Base-by-base conservation (phyloP, 1,140 invertebrate species). In the Lepidurus apus region DNA sequence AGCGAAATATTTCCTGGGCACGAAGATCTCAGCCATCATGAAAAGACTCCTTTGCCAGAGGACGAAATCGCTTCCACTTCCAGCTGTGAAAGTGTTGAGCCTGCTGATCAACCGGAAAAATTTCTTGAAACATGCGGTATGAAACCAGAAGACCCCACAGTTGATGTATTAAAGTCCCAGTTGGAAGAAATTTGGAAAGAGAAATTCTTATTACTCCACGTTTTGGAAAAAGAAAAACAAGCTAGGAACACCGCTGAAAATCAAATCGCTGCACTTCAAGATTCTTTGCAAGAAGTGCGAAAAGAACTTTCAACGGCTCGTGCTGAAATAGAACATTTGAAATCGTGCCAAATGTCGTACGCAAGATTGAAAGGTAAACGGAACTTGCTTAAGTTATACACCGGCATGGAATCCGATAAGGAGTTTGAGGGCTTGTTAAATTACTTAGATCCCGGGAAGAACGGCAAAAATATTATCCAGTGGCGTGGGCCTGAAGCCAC, bases 361-460 rank as follows among this genome's bases (percentile, higher is more conserved):
- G 45, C 10, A 47, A 7, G 2, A 47, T 17, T 47, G 45, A 47
- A 47, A 47, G 17, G 0, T 11, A 47, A 47, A 1, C 45, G 45
- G 4, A 11, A 47, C 45, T 47, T 47, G 45, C 45, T 34, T 34
- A 34, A 34, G 34, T 34, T 34, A 34, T 34, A 34, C 34, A 34
- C 34, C 34, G 34, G 3, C 45, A 76, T 76, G 42, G 75, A 76
- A 6, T 43, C 4, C 7, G n/a, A 76, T 43, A 43, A 24, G 21
- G 75, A 26, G 44, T 76, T 76, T 7, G 44, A 21, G 3, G 75
- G 21, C 42, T 13, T 76, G 75, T 76, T 34, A 6, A 7, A n/a
- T 42, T 76, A 76, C n/a, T 43, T 76, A 10, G n/a, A 76, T 76
- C 75, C 75, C 44, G 75, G 75, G n/a, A 44, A 76, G 21, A 24